Base-by-base conservation (phyloP, 2,888 invertebrate genomes). In the Drosophila pegasa region DNA sequence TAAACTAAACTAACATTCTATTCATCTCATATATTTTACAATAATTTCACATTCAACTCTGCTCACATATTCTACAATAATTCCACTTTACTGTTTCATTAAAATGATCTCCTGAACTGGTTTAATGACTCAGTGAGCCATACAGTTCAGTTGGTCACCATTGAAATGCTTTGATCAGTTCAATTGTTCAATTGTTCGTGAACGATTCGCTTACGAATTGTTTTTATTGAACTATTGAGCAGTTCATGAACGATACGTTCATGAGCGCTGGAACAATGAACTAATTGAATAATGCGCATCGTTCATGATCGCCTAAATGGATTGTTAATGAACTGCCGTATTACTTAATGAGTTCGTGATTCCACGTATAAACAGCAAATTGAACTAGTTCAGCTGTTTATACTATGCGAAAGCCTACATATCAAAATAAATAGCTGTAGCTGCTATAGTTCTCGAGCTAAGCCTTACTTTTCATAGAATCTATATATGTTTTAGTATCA, bases 211-310 rank as follows among this genome's bases (percentile, higher is more conserved):
- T n/a, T n/a, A n/a, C n/a, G n/a, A n/a, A n/a, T n/a, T n/a, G n/a
- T n/a, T 45, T 45, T 16, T 45, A 12, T 29, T 45, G 12, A 27
- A 16, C 45, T 27, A 27, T 27, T 45, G 12, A 18, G 12, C 16
- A 18, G 27, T 25, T 25, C 25, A 25, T 25, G 25, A 25, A 25
- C 6, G 3, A 6, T 4, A 25, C 27, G 16, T 27, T 27, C 16
- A 10, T 10, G 27, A 16, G 2, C 27, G 27, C 5, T 29, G 3
- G 7, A 18, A 29, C 45, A 45, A 27, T 29, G 3, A 2, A 16
- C n/a, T 45, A 45, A 45, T 45, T 45, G 16, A 45, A 45, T 45
- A 45, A 27, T 43, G 25, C 25, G 3, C 9, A n/a, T 2, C 9
- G 9, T 3, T n/a, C 41, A 25, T 43, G 43, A 43, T 8, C 7